Evolutionary conservation across 2,888 invertebrate species (phyloP), one percentile per base, ranked within the genome.

Genomic region (Chrysotoxum bicinctum): DNA sequence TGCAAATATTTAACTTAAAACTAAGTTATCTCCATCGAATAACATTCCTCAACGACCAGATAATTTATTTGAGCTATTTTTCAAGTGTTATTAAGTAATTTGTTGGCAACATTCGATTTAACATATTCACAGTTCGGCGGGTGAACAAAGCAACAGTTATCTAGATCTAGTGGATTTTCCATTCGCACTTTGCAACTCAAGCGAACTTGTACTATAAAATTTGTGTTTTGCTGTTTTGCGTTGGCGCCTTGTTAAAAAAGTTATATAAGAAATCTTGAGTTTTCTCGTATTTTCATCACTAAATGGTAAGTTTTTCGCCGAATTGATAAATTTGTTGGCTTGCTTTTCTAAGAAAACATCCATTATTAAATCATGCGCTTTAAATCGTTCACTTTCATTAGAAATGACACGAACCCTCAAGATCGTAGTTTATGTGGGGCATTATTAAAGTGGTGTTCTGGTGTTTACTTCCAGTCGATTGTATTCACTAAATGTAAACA

Each of bases 401-500:
- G 68, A 72, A 60, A 69, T 69, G 69, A 81, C 80, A 73, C 21
- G 52, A 77, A 85, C 85, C 81, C 14, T 35, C 40, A 30, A 37
- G 64, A 77, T 73, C 80, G 32, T 54, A 14, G 37, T 45, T 16
- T 14, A 35, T 32, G 45, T 60, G 68, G 77, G 77, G 78, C 73
- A 64, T 83, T 74, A 37, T 73, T 78, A 12, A 19, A 14, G 8
- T 60, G 10, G n/a, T 58, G n/a, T 60, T 14, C 60, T 60, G 10
- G n/a, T 58, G n/a, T 60, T 14, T 66, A 52, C 37, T 84, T 79
- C 60, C 62, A 87, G 84, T 80, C 80, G 78, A 84, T 83, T 83
- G 79, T 87, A 73, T 35, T 64, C 52, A 79, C 83, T 62, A 73
- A 69, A 86, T 48, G 45, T 77, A 85, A 72, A 83, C 74, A 94